These are phyloP conservation scores for Xestia sexstrigata DNA, from an alignment of 2,888 invertebrate genomes.

Conservation along the genomic window DNA sequence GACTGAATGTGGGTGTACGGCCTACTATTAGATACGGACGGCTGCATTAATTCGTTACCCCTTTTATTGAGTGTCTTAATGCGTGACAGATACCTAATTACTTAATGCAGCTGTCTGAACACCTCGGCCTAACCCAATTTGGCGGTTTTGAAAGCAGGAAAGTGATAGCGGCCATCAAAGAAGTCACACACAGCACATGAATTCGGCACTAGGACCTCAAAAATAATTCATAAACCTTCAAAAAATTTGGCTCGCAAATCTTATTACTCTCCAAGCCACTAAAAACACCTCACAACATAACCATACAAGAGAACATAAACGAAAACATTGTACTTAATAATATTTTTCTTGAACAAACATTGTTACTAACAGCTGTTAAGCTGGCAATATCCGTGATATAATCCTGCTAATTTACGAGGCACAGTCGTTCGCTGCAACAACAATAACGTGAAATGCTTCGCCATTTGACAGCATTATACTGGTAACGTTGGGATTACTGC, in stretches of 20 bases:
- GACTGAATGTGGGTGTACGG: too few relatives aligned
- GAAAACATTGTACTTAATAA: slow-evolving; percentile 36
- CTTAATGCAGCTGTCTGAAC: too few relatives aligned
- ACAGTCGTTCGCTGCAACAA: slow-evolving; percentile 50
- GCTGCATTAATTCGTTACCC: too few relatives aligned
- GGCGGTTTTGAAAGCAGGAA: background rate
- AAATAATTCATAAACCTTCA: background rate
- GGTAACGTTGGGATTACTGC: slow-evolving; percentile 66
- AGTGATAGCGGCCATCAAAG: background rate
- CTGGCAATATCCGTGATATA: slow-evolving; percentile 64
- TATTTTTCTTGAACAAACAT: slow-evolving; percentile 59
- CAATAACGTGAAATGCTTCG: slow-evolving; percentile 58
- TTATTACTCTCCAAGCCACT: background rate
- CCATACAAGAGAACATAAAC: slow-evolving; percentile 30
- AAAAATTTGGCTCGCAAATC: background rate
- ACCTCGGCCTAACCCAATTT: too few relatives aligned
- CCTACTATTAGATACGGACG: too few relatives aligned
- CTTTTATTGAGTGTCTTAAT: too few relatives aligned
- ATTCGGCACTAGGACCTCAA: background rate
- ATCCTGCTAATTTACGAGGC: slow-evolving; percentile 68
- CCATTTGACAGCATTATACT: slow-evolving; percentile 66
- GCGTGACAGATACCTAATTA: too few relatives aligned
- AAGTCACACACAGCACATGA: background rate
- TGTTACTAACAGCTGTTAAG: slow-evolving; percentile 59
- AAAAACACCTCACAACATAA: slow-evolving; percentile 10